phyloP scores from a whole-genome alignment of 2,113 vertebrate species.

The Aptenodytes forsteri region DNA sequence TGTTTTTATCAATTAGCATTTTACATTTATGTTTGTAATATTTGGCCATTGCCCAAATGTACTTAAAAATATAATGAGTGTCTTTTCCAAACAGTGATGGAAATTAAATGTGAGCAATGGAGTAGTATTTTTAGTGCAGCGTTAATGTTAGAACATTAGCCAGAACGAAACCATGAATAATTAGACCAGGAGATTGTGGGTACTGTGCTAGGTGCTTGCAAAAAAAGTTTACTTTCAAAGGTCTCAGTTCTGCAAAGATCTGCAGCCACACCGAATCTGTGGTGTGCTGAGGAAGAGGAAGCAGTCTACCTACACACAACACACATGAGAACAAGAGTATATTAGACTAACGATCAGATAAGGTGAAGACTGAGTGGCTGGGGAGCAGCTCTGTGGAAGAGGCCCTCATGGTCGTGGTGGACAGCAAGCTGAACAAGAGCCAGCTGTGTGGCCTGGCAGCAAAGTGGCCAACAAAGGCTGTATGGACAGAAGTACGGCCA shows the following conservation, averaged over 20 bases:
- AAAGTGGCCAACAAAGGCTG: neutral
- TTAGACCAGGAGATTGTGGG: neutral
- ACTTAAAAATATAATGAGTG: slow-evolving; percentile 21
- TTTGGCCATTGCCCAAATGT: slow-evolving; percentile 21
- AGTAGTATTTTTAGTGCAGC: neutral
- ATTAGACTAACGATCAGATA: neutral
- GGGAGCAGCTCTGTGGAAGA: neutral
- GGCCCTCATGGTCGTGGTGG: neutral
- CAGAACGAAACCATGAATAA: neutral
- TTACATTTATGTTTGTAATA: slow-evolving; percentile 18
- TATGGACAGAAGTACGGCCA: neutral
- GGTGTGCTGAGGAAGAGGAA: neutral
- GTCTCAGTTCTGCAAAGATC: neutral
- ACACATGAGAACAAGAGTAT: fast-evolving
- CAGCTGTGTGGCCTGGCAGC: neutral
- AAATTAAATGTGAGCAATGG: slow-evolving; percentile 3
- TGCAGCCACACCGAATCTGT: neutral
- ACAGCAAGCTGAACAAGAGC: neutral
- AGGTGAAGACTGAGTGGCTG: neutral
- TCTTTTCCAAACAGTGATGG: slow-evolving; percentile 1
- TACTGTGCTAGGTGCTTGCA: neutral
- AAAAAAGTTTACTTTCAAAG: neutral
- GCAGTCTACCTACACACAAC: fast-evolving
- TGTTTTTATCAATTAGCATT: slow-evolving; percentile 37
- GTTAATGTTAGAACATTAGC: neutral